Conservation (phyloP, 2,113 vertebrate species). For the Sterna hirundo region DNA sequence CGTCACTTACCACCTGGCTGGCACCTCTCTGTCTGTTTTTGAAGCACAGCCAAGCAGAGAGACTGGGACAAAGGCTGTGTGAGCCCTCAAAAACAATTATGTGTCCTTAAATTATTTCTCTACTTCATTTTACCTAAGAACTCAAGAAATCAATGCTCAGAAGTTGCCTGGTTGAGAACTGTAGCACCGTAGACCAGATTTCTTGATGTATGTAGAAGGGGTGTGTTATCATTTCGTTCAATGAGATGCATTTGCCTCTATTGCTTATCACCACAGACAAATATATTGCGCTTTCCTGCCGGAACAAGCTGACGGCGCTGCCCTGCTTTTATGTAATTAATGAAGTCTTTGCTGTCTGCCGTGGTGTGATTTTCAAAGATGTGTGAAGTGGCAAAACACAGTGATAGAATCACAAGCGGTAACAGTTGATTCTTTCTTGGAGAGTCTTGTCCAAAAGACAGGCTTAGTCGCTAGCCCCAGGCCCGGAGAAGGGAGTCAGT, state of each 20-base stretch:
- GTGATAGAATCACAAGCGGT: background rate
- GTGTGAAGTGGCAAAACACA: background rate
- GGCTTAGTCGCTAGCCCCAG: background rate
- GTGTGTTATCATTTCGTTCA: background rate
- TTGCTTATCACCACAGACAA: background rate
- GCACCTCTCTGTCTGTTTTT: background rate
- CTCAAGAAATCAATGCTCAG: background rate
- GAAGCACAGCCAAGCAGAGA: background rate
- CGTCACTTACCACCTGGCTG: background rate
- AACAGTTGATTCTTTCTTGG: background rate
- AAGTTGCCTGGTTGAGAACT: background rate
- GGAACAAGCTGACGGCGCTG: background rate
- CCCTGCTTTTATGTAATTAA: background rate
- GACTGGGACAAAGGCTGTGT: background rate
- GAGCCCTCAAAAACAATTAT: background rate
- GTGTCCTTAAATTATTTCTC: background rate
- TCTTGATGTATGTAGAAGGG: background rate
- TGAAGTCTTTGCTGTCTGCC: background rate
- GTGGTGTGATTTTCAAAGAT: background rate
- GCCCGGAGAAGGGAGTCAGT: background rate
- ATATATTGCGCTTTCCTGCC: background rate
- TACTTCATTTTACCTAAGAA: background rate
- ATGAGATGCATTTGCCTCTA: background rate
- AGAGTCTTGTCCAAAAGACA: background rate
- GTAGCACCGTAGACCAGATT: background rate